phyloP scores from a whole-genome alignment of 2,797 vertebrate species.

The Pangasius mekongensis region DNA sequence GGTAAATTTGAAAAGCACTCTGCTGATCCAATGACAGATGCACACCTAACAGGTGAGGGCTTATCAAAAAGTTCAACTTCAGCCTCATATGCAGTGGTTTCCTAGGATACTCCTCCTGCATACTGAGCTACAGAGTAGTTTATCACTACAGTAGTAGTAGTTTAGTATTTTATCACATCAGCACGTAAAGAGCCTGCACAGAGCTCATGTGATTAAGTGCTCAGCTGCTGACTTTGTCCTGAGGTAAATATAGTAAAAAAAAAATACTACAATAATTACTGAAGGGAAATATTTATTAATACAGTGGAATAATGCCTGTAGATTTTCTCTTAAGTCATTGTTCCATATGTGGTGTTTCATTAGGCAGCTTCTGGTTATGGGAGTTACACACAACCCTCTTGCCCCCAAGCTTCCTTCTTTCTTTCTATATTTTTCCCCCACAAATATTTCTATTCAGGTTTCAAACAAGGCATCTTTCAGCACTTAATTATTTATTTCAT shows the following conservation, averaged over 20 bases:
- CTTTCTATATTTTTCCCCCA: neutral
- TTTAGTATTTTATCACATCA: constrained; percentile 5
- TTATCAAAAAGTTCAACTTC: neutral
- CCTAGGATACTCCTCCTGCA: neutral
- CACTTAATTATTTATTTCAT: neutral
- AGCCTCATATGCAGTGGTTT: constrained; percentile 1
- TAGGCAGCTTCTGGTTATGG: constrained; percentile 14
- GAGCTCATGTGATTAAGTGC: constrained; percentile 11
- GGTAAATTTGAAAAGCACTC: neutral
- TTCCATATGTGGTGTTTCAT: constrained; percentile 24
- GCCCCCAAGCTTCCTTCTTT: neutral
- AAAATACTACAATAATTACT: constrained; percentile 2
- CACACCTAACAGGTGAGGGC: constrained; percentile 33
- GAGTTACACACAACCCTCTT: constrained; percentile 6
- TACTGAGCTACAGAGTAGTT: constrained; percentile 7
- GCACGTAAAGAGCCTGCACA: neutral
- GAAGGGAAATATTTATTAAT: constrained; percentile 17
- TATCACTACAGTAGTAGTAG: neutral
- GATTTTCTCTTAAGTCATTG: constrained; percentile 8
- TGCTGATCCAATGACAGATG: constrained; percentile 20
- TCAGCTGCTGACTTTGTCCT: neutral
- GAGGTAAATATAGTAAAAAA: neutral
- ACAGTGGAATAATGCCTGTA: neutral
- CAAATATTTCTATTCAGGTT: neutral
- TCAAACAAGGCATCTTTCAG: neutral